Conservation (phyloP, 2,888 invertebrate genomes). For the Hemithea aestivaria region DNA sequence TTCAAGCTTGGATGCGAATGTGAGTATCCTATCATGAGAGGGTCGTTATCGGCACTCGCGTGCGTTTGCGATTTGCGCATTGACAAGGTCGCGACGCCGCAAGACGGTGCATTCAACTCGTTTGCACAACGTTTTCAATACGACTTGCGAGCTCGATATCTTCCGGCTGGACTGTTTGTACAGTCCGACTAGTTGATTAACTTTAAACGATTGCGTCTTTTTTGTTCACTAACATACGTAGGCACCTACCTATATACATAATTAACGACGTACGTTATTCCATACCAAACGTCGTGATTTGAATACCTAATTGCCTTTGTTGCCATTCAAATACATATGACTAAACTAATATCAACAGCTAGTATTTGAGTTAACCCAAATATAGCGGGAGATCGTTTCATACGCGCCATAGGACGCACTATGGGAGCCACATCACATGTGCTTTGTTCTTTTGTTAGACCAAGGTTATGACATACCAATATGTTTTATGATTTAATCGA, state of each 20-base stretch:
- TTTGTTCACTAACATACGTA: too few species aligned
- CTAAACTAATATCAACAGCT: slow-evolving; percentile 15
- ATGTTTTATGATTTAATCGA: too few species aligned
- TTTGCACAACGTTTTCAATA: slow-evolving; percentile 38
- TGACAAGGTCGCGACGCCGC: slow-evolving; percentile 56
- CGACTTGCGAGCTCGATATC: slow-evolving; percentile 23
- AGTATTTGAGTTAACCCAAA: slow-evolving; percentile 28
- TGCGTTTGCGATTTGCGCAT: slow-evolving; percentile 52
- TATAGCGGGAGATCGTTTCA: slow-evolving; percentile 27
- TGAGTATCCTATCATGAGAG: slow-evolving; percentile 47
- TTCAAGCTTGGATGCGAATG: slow-evolving; percentile 47
- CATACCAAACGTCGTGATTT: slow-evolving; percentile 1
- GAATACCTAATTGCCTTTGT: slow-evolving; percentile 12
- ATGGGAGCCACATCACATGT: slow-evolving; percentile 41
- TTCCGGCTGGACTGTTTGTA: slow-evolving; percentile 13
- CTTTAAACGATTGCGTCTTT: too few species aligned
- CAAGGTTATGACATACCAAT: slow-evolving; percentile 41
- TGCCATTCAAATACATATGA: slow-evolving; percentile 16
- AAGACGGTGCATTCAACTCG: slow-evolving; percentile 67
- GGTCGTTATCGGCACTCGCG: slow-evolving; percentile 44
- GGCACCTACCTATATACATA: too few species aligned
- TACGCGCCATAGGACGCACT: slow-evolving; percentile 29
- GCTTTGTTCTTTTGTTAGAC: slow-evolving; percentile 46
- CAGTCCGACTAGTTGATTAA: too few species aligned
- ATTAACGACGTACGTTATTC: not conserved